A percentile compares a stretch with the other conserved stretches of the same genome.
phyloP scores from a whole-genome alignment of 2,888 invertebrate species.

The Dicycla oo region DNA sequence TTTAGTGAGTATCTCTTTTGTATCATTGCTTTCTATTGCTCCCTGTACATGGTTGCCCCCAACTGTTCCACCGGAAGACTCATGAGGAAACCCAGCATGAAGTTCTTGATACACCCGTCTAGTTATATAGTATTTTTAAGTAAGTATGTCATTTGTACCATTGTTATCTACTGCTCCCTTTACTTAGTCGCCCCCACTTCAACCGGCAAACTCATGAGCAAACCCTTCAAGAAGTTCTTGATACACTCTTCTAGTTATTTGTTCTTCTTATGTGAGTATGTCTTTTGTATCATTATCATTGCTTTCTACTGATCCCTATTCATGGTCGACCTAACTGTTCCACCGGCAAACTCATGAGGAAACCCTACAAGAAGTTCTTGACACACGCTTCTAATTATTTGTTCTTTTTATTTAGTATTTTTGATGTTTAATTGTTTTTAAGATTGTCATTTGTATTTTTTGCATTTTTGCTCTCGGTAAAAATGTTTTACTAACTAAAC shows the following conservation, averaged over 20 bases:
- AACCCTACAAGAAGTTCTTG: no score
- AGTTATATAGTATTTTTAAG: no score
- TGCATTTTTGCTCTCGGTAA: neutral
- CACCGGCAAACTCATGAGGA: no score
- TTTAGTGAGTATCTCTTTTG: no score
- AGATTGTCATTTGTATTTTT: neutral
- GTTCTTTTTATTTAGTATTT: no score
- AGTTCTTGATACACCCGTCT: no score
- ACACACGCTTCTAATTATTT: no score
- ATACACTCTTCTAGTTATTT: slow-evolving; percentile 98
- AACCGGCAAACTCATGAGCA: slow-evolving; percentile 92
- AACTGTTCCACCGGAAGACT: no score
- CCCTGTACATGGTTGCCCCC: slow-evolving; percentile 91
- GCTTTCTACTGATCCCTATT: neutral
- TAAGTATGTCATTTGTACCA: no score
- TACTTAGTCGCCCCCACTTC: slow-evolving; percentile 64
- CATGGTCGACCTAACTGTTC: no score
- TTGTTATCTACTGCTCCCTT: neutral
- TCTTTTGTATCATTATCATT: neutral
- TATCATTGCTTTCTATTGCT: slow-evolving; percentile 92
- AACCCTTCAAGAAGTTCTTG: slow-evolving; percentile 99
- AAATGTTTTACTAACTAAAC: neutral
- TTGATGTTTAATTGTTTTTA: neutral
- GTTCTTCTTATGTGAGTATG: slow-evolving; percentile 91
- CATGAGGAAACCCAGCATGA: no score